Percentiles rank a stretch among this genome's conserved stretches.
phyloP scores from a whole-genome alignment of 2,113 vertebrate genomes.

The Atrichornis clamosus region DNA sequence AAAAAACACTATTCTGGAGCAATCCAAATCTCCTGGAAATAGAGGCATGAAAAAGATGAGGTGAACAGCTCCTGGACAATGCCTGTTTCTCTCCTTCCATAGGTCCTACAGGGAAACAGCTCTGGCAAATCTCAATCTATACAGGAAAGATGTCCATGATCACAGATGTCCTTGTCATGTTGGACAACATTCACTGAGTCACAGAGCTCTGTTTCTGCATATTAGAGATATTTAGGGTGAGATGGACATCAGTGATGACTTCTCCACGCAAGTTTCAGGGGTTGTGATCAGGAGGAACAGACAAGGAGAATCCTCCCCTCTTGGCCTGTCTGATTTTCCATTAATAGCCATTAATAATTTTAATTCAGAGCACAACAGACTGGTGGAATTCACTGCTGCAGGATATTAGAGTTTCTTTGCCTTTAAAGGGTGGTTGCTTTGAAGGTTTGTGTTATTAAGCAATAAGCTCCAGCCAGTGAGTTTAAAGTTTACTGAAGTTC shows the following conservation, averaged over 20 bases:
- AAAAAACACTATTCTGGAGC: background rate
- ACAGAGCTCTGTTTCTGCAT: background rate
- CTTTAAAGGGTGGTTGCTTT: background rate
- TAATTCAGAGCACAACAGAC: background rate
- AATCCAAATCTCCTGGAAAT: background rate
- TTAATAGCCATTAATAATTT: background rate
- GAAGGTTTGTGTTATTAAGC: background rate
- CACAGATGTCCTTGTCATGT: background rate
- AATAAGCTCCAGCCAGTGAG: accelerated
- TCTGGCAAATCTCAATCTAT: background rate
- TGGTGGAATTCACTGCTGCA: background rate
- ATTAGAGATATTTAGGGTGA: background rate
- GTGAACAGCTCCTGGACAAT: background rate
- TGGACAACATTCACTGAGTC: background rate
- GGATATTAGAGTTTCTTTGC: background rate
- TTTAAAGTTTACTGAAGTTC: background rate
- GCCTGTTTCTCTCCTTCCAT: background rate
- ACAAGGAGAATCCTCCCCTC: background rate
- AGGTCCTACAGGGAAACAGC: background rate
- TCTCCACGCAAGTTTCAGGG: background rate
- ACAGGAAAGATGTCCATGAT: background rate
- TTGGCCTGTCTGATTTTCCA: background rate
- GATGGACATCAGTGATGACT: background rate
- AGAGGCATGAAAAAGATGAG: background rate
- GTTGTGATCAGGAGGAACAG: background rate